Percentiles rank a stretch among this genome's conserved stretches.
Conservation (phyloP, 2,113 vertebrate species). For the Phalacrocorax carbo region DNA sequence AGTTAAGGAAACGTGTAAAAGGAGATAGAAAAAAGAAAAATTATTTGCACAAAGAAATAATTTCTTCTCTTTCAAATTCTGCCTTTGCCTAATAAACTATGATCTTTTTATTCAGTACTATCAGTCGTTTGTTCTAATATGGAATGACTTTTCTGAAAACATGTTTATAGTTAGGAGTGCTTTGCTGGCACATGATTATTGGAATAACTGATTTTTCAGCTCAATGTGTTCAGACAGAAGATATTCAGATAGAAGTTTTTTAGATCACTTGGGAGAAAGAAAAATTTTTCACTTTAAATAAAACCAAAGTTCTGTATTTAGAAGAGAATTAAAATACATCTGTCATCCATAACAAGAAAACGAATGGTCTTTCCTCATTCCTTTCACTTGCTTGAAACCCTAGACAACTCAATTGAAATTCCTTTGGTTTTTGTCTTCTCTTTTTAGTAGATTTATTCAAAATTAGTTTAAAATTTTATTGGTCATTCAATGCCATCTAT, state of each 20-base stretch:
- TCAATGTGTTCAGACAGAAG: neutral
- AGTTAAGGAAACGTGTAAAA: neutral
- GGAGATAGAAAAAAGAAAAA: neutral
- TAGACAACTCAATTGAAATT: neutral
- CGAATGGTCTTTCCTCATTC: neutral
- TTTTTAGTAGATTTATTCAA: neutral
- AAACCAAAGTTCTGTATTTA: neutral
- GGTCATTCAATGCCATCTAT: neutral
- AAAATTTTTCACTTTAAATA: neutral
- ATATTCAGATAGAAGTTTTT: neutral
- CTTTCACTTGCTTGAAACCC: neutral
- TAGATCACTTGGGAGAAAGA: neutral
- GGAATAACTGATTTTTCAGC: neutral
- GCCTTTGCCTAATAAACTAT: neutral
- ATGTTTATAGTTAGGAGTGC: neutral
- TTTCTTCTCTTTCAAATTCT: neutral
- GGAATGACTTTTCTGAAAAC: neutral
- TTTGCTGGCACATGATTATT: neutral
- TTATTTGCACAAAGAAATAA: neutral
- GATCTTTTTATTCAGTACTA: neutral
- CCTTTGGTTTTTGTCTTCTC: neutral
- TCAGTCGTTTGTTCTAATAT: neutral
- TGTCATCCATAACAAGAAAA: neutral
- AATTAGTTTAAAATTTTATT: neutral
- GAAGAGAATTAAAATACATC: neutral